A percentile compares a stretch with the other conserved stretches of the same genome.
phyloP scores from a whole-genome alignment of 2,888 invertebrate species.

The Cosmia pyralina region DNA sequence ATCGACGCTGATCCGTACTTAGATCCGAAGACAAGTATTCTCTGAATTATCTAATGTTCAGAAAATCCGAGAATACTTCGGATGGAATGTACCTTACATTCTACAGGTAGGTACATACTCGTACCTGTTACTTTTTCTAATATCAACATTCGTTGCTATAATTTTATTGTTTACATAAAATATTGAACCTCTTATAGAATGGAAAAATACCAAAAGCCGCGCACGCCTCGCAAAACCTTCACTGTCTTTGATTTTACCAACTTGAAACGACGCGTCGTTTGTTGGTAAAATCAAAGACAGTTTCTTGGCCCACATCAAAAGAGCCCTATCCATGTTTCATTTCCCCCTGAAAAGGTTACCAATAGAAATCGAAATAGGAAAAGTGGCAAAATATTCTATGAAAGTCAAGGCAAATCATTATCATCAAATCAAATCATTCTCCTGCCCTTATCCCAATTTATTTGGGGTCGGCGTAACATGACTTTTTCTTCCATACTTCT shows the following conservation, averaged over 20 bases:
- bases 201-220: conserved; percentile 23
- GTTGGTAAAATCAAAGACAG: conserved; percentile 12
- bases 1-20: too few relatives aligned
- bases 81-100: too few relatives aligned
- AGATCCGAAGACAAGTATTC: too few relatives aligned
- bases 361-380: conserved; percentile 18
- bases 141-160: not conserved
- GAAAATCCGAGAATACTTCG: too few relatives aligned
- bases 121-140: not conserved
- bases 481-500: not conserved
- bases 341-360: not conserved
- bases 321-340: not conserved
- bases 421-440: not conserved
- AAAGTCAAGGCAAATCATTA: not conserved
- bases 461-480: not conserved
- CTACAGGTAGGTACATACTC: too few relatives aligned
- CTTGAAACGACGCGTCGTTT: too few relatives aligned
- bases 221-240: not conserved
- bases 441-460: not conserved
- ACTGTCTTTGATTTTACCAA: too few relatives aligned
- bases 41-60: too few relatives aligned
- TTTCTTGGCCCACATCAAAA: conserved; percentile 17
- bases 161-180: conserved; percentile 12
- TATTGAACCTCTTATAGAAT: conserved; percentile 6
- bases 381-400: conserved; percentile 7